These are phyloP conservation scores for Agrochola lychnidis DNA, from an alignment of 2,888 invertebrate species.

Conservation along the genomic window DNA sequence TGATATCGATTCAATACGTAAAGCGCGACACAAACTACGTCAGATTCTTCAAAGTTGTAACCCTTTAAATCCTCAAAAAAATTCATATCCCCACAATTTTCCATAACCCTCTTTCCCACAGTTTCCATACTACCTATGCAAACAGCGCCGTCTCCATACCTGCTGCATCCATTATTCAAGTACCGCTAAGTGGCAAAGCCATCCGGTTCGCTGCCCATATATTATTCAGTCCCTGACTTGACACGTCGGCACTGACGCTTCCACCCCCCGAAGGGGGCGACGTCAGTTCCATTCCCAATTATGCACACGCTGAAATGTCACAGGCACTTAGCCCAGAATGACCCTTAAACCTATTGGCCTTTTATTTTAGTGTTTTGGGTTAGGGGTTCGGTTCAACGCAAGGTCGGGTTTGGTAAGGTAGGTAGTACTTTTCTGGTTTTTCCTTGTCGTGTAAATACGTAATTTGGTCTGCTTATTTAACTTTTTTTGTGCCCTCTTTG, in stretches of 20 bases:
- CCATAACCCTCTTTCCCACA: not conserved
- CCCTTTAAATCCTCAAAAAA: not conserved
- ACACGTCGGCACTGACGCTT: conserved; percentile 87
- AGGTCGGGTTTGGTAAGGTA: conserved; percentile 62
- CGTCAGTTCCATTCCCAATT: conserved; percentile 88
- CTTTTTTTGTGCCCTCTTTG: not conserved
- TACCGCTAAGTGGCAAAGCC: conserved; percentile 87
- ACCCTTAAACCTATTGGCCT: conserved; percentile 90
- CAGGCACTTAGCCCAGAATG: conserved; percentile 84
- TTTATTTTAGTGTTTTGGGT: conserved; percentile 84
- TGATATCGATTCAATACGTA: not conserved
- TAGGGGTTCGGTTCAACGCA: conserved; percentile 71
- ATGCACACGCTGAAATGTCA: conserved; percentile 88
- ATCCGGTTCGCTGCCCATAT: conserved; percentile 86
- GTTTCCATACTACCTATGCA: conserved; percentile 55
- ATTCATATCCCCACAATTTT: conserved; percentile 4
- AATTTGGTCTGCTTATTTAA: conserved; percentile 37
- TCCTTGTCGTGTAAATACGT: conserved; percentile 56
- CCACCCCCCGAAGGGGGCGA: conserved; percentile 66
- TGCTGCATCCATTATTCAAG: conserved; percentile 86
- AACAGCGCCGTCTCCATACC: conserved; percentile 68
- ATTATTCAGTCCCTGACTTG: conserved; percentile 88
- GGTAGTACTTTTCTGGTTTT: conserved; percentile 35
- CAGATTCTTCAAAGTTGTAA: not conserved
- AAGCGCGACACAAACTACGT: no score